Evolutionary conservation across 2,113 vertebrate species (phyloP), one percentile per base, ranked within the genome.

Genomic region (Hymenochirus boettgeri): DNA sequence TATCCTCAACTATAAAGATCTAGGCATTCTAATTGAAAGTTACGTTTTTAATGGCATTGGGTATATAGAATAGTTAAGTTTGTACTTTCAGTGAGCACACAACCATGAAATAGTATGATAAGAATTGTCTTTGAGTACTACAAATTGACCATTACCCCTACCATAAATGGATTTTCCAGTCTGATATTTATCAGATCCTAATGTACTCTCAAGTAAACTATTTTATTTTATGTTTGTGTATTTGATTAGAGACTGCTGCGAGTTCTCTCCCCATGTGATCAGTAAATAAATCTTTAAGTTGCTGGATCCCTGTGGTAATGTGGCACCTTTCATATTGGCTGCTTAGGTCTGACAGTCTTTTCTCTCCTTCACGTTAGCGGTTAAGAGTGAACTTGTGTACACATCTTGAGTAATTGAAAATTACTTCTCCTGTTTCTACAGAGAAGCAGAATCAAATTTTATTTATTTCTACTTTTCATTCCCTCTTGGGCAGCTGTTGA

Each of bases 401-500:
- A 50, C 58, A 72, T 73, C 73, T 76, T 65, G 61, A 69, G 70
- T 79, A 80, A 76, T 78, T 80, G 74, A 73, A 82, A 82, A 79
- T 82, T 82, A 78, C 79, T 81, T 78, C 75, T 80, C 51, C 65
- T 70, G 74, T 78, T 80, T 77, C 76, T 82, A 22, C 19, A 19
- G 22, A 27, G 37, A 76, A 69, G 21, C 22, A 19, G 25, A 76
- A 70, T 3, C 47, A 70, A 77, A 79, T 72, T 81, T 27, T 57
- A 46, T 51, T 48, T 27, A 21, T 13, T 27, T 57, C 74, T 77
- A 71, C 75, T 75, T 73, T 71, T 80, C 72, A 62, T 79, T 69
- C 78, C 74, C 75, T 79, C 75, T 69, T 75, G 75, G 80, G 74
- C 74, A 69, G 72, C 74, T 74, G 78, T 80, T 81, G n/a, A 82